A percentile compares a stretch with the other conserved stretches of the same genome.
phyloP scores from a whole-genome alignment of 2,797 vertebrate genomes.

The Lepilemur septentrionalis region DNA sequence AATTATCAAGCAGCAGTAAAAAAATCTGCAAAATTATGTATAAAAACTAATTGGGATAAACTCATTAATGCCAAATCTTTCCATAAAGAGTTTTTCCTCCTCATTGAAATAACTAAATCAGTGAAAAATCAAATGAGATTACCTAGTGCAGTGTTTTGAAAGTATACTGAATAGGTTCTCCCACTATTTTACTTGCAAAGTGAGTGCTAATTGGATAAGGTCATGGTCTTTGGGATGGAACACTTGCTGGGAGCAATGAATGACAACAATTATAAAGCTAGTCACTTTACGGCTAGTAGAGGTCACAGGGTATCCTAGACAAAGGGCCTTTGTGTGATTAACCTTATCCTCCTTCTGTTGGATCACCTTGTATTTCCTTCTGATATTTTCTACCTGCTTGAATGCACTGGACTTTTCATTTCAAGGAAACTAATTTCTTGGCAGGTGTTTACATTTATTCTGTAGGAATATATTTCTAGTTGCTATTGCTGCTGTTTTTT shows the following conservation, averaged over 20 bases:
- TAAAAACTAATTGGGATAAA: background rate
- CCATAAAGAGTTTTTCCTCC: background rate
- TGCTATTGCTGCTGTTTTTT: constrained; percentile 9
- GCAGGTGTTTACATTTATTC: constrained; percentile 29
- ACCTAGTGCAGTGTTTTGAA: background rate
- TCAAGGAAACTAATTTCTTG: constrained; percentile 45
- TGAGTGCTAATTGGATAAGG: background rate
- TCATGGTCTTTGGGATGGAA: background rate
- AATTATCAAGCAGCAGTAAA: background rate
- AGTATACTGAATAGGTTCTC: background rate
- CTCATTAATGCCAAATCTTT: background rate
- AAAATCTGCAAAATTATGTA: background rate
- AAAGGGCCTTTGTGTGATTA: constrained; percentile 68
- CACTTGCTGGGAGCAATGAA: background rate
- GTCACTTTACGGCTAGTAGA: constrained; percentile 29
- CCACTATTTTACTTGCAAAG: constrained; percentile 5
- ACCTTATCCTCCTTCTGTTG: constrained; percentile 35
- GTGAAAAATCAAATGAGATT: background rate
- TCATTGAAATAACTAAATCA: background rate
- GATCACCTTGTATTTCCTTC: constrained; percentile 70
- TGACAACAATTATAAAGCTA: background rate
- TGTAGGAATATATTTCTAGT: constrained; percentile 24
- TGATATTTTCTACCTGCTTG: constrained; percentile 60
- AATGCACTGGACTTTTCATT: constrained; percentile 62
- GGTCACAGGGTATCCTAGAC: constrained; percentile 37